phyloP scores from a whole-genome alignment of 1,140 invertebrate species.

The Trichomalopsis sarcophagae region DNA sequence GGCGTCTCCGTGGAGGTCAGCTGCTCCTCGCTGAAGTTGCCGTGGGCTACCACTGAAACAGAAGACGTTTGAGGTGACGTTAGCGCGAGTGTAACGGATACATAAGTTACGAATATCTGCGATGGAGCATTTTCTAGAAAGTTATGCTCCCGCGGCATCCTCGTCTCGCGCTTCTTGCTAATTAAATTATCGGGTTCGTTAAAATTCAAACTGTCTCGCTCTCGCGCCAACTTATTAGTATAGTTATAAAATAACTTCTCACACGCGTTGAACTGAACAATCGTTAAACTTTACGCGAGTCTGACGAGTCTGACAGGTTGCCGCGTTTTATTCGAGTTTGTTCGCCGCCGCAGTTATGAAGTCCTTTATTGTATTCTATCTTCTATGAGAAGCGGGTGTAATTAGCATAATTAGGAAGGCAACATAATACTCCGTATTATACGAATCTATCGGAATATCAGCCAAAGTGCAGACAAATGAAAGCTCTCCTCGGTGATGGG shows the following conservation, averaged over 20 bases:
- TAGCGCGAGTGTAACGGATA: too few species aligned
- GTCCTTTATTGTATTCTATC: neutral
- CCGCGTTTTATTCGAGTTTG: constrained; percentile 12
- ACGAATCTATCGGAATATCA: constrained; percentile 27
- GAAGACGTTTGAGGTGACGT: neutral
- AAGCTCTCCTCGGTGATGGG: neutral
- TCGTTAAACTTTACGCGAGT: neutral
- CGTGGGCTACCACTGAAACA: constrained; percentile 80
- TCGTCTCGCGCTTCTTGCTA: too few species aligned
- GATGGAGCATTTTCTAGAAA: too few species aligned
- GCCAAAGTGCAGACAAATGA: neutral
- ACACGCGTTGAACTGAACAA: neutral
- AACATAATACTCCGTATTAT: constrained; percentile 7
- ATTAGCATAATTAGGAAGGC: constrained; percentile 42
- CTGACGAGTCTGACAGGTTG: too few species aligned
- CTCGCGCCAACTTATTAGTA: too few species aligned
- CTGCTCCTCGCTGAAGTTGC: constrained; percentile 82
- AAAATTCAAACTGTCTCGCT: too few species aligned
- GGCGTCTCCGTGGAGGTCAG: constrained; percentile 68
- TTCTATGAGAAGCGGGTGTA: neutral
- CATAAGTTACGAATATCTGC: too few species aligned
- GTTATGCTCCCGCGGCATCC: too few species aligned
- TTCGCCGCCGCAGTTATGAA: neutral
- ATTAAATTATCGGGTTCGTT: too few species aligned
- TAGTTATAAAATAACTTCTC: neutral